Evolutionary conservation across 2,888 invertebrate genomes (phyloP), one percentile per base, ranked within the genome.

Genomic region (Morpho deidamia): DNA sequence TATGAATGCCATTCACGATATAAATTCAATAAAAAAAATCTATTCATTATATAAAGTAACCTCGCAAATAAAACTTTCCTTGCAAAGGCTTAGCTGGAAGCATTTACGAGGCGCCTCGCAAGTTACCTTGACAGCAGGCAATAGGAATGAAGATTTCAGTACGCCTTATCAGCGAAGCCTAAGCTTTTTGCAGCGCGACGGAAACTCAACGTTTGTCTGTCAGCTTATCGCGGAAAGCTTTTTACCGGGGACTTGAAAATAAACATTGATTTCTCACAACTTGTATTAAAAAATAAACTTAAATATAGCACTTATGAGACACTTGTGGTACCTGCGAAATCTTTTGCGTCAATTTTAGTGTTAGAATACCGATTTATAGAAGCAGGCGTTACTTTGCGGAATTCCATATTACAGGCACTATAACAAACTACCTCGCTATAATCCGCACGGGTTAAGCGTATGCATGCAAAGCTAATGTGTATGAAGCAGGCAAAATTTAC

Each of bases 181-280:
- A 59, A 51, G 62, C 62, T 65, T 66, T 67, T 66, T 65, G 62
- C 62, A n/a, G 42, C 51, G 49, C 51, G 60, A 51, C 64, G 68
- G 68, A 69, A 69, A 51, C 58, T 44, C 38, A 46, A 46, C 66
- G 68, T 67, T 69, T 66, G 68, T 67, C 59, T 62, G 59, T 55
- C 51, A 40, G 50, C 64, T 66, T 68, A 67, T 66, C 68, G 63
- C 38, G 8, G 51, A 48, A 45, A 48, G 35, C 52, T 55, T 55
- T 61, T 59, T 61, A 59, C 52, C 44, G 11, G 44, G n/a, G 43
- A 38, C 11, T 35, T 45, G 46, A 41, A 56, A 53, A 53, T 53
- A 55, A 50, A 55, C 46, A 51, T 54, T 41, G 50, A 48, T 48
- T 48, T 48, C 33, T 48, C 48, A 48, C 48, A 11, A 38, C 46